These are phyloP conservation scores for Torymus aiolomorphi DNA, from an alignment of 2,888 invertebrate genomes.

Conservation along the genomic window DNA sequence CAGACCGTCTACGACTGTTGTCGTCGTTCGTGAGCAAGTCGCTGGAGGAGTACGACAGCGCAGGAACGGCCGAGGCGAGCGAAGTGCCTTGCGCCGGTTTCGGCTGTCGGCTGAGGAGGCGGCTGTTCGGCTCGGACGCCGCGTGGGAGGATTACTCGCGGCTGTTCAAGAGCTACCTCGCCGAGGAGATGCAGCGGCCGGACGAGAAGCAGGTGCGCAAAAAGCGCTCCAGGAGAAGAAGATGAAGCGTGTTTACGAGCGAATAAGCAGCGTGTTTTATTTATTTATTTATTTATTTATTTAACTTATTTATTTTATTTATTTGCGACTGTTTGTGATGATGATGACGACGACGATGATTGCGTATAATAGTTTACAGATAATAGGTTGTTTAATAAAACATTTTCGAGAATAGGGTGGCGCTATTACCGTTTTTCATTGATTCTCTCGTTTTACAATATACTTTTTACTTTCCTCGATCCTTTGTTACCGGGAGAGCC, in stretches of 20 bases:
- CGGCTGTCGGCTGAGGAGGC: conserved; percentile 76
- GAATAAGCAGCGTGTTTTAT: conserved; percentile 4
- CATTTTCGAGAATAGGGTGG: too few relatives aligned
- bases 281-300: conserved; percentile 56
- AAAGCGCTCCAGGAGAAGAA: conserved; percentile 8
- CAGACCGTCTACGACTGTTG: conserved; percentile 52
- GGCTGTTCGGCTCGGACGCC: conserved; percentile 56
- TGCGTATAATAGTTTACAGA: too few relatives aligned
- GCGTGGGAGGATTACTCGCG: conserved; percentile 66
- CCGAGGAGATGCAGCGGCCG: conserved; percentile 59
- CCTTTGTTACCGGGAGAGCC: not conserved
- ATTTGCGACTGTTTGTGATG: too few relatives aligned
- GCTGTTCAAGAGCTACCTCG: conserved; percentile 66
- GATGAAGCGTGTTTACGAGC: conserved; percentile 10
- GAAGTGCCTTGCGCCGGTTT: conserved; percentile 75
- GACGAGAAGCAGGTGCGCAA: not conserved
- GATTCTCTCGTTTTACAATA: too few relatives aligned
- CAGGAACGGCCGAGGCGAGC: not conserved
- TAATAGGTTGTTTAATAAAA: too few relatives aligned
- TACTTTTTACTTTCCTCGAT: too few relatives aligned
- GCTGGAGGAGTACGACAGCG: conserved; percentile 63
- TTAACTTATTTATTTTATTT: too few relatives aligned
- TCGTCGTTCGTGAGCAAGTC: conserved; percentile 64
- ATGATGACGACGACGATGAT: too few relatives aligned
- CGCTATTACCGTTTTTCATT: too few relatives aligned